Evolutionary conservation across 2,888 invertebrate species (phyloP), one percentile per base, ranked within the genome.

Genomic region (Rhingia rostrata): DNA sequence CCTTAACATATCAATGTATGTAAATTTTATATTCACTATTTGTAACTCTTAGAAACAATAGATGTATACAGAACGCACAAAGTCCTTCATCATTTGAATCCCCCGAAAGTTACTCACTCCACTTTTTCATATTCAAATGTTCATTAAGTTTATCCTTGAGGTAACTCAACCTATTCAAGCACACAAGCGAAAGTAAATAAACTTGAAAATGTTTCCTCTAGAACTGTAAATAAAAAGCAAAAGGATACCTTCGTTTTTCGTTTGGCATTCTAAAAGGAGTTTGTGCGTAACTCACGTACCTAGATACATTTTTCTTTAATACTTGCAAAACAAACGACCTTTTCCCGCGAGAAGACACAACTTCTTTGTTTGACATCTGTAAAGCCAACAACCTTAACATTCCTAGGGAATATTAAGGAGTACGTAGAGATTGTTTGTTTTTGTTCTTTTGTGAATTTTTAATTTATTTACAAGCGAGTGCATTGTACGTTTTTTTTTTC

Each of bases 401-500:
- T 53, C 56, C n/a, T 60, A 41, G 53, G 22, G 74, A 69, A 69
- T 74, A 51, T 51, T 69, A 58, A 81, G 58, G 45, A 75, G 69
- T 51, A 45, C 64, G 39, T 6, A 49, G 22, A 22, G 22, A 22
- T 4, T 90, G 88, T 89, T 90, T 90, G 90, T 89, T 90, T 89
- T 90, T 89, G 88, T 88, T 87, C 88, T 89, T 89, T 88, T 88
- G 87, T 86, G 54, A 72, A 70, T 83, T 60, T 70, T 82, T 85
- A 77, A 77, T 75, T 82, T 82, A 60, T 66, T 82, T 70, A 12
- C 35, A 14, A 37, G 32, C 4, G 49, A 73, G 32, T 39, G 51
- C 43, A 47, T 37, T 51, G 53, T 33, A 35, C n/a, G 22, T 9
- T 35, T 51, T 54, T 12, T 10, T 2, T 41, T 41, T 10, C 41